Conservation (phyloP, 1,140 invertebrate genomes). For the Caerostris extrusa region DNA sequence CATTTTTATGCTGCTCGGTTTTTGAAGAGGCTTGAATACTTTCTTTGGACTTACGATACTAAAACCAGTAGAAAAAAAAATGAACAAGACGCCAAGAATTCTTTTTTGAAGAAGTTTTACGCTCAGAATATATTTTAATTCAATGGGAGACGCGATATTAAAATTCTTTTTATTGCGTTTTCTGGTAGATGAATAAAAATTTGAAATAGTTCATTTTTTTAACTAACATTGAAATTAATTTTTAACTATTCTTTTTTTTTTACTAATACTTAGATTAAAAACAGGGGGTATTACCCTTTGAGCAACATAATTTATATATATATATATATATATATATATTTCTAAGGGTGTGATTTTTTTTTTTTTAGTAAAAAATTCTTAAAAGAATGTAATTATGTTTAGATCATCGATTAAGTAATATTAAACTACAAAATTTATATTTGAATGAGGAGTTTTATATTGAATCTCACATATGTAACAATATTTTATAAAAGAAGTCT, state of each 20-base stretch:
- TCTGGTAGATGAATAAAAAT: not conserved
- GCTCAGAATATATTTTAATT: not conserved
- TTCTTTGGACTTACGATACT: not conserved
- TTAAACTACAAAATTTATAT: no score
- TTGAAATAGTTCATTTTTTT: not conserved
- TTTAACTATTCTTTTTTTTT: not conserved
- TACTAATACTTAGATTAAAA: not conserved
- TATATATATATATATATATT: no score
- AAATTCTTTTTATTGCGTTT: not conserved
- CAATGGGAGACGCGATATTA: not conserved
- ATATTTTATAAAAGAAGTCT: no score
- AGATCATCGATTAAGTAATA: no score
- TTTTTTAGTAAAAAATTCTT: no score
- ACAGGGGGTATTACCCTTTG: no score
- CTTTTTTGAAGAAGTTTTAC: not conserved
- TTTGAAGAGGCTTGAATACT: not conserved
- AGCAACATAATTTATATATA: no score
- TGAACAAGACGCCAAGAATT: not conserved
- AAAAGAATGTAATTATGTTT: no score
- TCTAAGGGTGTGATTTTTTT: no score
- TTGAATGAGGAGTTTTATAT: no score
- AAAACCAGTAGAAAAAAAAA: not conserved
- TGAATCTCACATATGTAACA: no score
- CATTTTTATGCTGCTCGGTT: not conserved
- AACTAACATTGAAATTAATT: not conserved